These are phyloP conservation scores for Hylaeus anthracinus DNA, from an alignment of 1,140 invertebrate genomes.

Conservation along the genomic window DNA sequence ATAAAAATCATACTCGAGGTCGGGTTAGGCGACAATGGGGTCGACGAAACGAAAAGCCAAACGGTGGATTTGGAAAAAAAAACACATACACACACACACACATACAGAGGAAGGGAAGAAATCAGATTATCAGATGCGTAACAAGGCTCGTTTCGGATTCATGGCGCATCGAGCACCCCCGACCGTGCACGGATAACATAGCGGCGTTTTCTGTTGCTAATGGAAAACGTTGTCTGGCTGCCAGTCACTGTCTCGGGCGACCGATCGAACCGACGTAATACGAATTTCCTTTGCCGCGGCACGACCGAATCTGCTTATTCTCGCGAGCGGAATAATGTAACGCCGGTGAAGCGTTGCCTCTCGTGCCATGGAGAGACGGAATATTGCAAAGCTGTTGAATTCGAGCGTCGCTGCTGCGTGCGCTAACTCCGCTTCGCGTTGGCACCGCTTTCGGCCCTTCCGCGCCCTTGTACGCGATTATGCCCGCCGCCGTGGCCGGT, in stretches of 20 bases:
- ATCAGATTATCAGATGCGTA: slow-evolving; percentile 27
- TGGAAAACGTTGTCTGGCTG: slow-evolving; percentile 55
- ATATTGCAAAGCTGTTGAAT: slow-evolving; percentile 47
- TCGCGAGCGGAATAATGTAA: slow-evolving; percentile 55
- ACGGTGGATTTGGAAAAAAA: too few relatives aligned
- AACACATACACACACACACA: too few relatives aligned
- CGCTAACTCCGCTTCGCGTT: slow-evolving; percentile 2
- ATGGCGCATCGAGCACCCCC: slow-evolving; percentile 24
- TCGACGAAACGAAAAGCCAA: not conserved
- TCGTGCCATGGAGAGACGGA: slow-evolving; percentile 20
- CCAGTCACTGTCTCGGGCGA: slow-evolving; percentile 52
- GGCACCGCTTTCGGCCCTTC: not conserved
- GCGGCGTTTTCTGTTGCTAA: slow-evolving; percentile 29
- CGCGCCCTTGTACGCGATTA: not conserved
- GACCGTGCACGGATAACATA: slow-evolving; percentile 15
- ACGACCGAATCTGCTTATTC: slow-evolving; percentile 60
- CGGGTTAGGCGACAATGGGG: not conserved
- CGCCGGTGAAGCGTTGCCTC: slow-evolving; percentile 20
- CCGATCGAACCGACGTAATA: slow-evolving; percentile 50
- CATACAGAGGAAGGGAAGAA: not conserved
- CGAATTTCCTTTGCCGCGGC: slow-evolving; percentile 61
- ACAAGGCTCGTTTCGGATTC: slow-evolving; percentile 30
- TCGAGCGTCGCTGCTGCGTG: slow-evolving; percentile 35
- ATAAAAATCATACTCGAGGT: not conserved
- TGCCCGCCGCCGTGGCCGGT: not conserved